Percentiles rank a stretch among this genome's conserved stretches.
Conservation (phyloP, 2,113 vertebrate genomes). For the Ranitomeya imitator region DNA sequence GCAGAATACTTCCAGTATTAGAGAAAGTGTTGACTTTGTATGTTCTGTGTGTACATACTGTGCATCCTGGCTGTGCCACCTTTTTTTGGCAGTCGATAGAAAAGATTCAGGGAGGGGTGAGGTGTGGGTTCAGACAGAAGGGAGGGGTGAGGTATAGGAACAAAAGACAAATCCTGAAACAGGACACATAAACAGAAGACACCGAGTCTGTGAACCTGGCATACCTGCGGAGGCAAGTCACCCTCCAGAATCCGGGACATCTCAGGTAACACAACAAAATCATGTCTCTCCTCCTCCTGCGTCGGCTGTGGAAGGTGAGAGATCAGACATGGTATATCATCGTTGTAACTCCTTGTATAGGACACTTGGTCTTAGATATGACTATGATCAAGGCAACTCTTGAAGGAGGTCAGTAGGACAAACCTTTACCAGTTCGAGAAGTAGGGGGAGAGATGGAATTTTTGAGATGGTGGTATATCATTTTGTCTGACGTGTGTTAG, state of each 20-base stretch:
- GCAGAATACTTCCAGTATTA: neutral
- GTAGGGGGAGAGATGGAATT: neutral
- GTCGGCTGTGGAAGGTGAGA: neutral
- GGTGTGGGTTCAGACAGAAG: conserved; percentile 37
- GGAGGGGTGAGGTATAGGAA: conserved; percentile 32
- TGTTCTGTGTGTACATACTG: conserved; percentile 24
- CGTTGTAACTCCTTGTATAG: neutral
- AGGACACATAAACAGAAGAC: conserved; percentile 27
- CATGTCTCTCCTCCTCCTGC: neutral
- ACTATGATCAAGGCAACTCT: neutral
- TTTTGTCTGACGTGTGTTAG: neutral
- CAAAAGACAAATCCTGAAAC: conserved; percentile 26
- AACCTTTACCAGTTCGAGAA: neutral
- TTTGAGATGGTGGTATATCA: neutral
- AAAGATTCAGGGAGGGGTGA: conserved; percentile 36
- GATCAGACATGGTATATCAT: neutral
- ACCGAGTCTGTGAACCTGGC: neutral
- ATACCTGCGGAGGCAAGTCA: conserved; percentile 20
- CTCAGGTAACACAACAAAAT: conserved; percentile 31
- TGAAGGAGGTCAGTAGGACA: neutral
- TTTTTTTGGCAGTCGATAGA: conserved; percentile 18
- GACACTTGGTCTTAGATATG: neutral
- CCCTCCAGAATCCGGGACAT: neutral
- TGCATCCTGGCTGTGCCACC: conserved; percentile 27
- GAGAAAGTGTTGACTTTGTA: conserved; percentile 1